Conservation (phyloP, 1,140 invertebrate genomes). For the Neomicropteryx cornuta region DNA sequence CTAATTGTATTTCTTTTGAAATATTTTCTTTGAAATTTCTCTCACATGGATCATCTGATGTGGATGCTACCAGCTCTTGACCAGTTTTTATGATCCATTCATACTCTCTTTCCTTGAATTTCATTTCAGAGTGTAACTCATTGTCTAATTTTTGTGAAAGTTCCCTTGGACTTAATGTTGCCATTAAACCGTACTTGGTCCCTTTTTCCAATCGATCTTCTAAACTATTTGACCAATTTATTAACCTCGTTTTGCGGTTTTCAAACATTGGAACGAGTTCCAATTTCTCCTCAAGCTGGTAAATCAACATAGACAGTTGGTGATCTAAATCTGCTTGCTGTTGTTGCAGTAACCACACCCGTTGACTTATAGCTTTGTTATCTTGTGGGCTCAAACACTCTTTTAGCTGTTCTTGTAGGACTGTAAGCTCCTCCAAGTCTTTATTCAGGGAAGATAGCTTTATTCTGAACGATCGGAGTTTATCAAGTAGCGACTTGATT, state of each 20-base stretch:
- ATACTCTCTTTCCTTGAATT: slow-evolving; percentile 65
- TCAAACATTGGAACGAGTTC: slow-evolving; percentile 63
- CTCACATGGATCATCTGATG: slow-evolving; percentile 45
- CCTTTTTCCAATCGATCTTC: slow-evolving; percentile 51
- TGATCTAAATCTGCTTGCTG: slow-evolving; percentile 71
- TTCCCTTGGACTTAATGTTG: slow-evolving; percentile 58
- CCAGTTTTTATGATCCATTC: slow-evolving; percentile 64
- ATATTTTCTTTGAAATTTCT: slow-evolving; percentile 44
- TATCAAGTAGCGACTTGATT: slow-evolving; percentile 44
- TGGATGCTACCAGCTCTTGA: slow-evolving; percentile 46
- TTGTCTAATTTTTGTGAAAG: slow-evolving; percentile 57
- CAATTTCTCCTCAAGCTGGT: slow-evolving; percentile 62
- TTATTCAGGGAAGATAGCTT: slow-evolving; percentile 44
- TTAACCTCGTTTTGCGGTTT: slow-evolving; percentile 48
- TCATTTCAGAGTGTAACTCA: slow-evolving; percentile 64
- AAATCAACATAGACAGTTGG: slow-evolving; percentile 59
- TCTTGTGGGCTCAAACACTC: slow-evolving; percentile 80
- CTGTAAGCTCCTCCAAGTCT: slow-evolving; percentile 53
- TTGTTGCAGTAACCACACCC: slow-evolving; percentile 62
- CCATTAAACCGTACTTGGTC: slow-evolving; percentile 39
- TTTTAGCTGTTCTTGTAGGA: slow-evolving; percentile 70
- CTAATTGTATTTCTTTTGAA: slow-evolving; percentile 48
- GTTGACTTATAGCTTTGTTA: slow-evolving; percentile 68
- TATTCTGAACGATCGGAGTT: slow-evolving; percentile 44
- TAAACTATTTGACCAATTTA: slow-evolving; percentile 55